Evolutionary conservation across 1,140 invertebrate species (phyloP).

Genomic region (Pseudobourletiella spinata): DNA sequence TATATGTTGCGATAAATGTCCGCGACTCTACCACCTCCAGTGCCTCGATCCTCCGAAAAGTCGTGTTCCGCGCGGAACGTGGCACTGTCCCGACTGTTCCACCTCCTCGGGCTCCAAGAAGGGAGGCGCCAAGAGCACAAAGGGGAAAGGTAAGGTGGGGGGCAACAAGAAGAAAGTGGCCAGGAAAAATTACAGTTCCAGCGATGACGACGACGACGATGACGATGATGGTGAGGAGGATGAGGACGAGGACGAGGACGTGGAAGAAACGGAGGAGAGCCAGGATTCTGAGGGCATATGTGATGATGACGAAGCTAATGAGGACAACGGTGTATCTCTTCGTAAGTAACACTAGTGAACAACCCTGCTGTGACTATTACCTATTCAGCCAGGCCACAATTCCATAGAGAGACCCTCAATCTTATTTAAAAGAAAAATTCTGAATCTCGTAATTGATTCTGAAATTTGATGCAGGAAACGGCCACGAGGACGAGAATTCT

Average conservation of each 20-base stretch:
- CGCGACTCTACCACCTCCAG: conserved; percentile 48
- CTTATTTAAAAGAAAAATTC: too few relatives aligned
- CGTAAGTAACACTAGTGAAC: too few relatives aligned
- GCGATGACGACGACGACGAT: conserved; percentile 10
- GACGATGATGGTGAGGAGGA: conserved; percentile 3
- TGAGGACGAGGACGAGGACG: conserved; percentile 7
- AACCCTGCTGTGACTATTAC: too few relatives aligned
- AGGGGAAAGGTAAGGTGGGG: conserved; percentile 2
- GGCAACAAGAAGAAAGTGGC: background rate
- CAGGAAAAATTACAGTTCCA: background rate
- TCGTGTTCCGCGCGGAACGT: conserved; percentile 50
- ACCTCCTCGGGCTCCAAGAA: background rate
- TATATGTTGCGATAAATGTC: conserved; percentile 51
- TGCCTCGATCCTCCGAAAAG: conserved; percentile 52
- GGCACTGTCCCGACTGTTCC: conserved; percentile 47
- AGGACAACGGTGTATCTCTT: background rate
- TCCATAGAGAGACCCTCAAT: too few relatives aligned
- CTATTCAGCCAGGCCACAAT: too few relatives aligned
- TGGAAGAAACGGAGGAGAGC: conserved; percentile 1
- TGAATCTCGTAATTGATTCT: too few relatives aligned
- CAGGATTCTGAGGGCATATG: background rate
- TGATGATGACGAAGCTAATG: background rate
- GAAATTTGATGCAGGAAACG: background rate
- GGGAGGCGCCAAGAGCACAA: background rate
- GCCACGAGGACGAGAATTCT: background rate